These are phyloP conservation scores for Drosophila anomalata DNA, from an alignment of 2,888 invertebrate species.

Conservation along the genomic window DNA sequence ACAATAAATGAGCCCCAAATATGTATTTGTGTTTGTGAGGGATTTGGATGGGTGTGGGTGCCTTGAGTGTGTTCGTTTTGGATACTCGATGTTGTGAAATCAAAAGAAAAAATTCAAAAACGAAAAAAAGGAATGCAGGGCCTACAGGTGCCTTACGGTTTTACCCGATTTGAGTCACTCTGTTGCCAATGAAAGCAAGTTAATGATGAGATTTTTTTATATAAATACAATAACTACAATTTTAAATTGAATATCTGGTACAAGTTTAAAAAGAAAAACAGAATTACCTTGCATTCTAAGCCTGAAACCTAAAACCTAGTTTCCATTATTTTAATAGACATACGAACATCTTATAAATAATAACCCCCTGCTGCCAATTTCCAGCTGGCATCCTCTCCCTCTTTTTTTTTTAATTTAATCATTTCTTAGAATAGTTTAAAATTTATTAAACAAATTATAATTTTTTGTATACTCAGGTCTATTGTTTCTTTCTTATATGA, in stretches of 20 bases:
- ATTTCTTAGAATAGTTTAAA: conserved; percentile 9
- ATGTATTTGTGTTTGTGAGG: conserved; percentile 24
- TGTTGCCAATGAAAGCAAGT: background rate
- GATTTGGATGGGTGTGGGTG: conserved; percentile 17
- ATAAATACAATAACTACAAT: background rate
- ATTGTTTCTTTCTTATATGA: conserved; percentile 21
- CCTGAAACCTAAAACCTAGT: background rate
- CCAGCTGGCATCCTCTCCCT: background rate
- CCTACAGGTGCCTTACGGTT: conserved; percentile 19
- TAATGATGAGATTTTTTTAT: background rate
- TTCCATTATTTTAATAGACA: background rate
- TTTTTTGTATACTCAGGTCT: background rate
- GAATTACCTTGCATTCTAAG: background rate
- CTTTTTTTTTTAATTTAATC: background rate
- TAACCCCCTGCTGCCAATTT: background rate
- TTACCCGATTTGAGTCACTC: conserved; percentile 29
- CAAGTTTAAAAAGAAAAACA: too few relatives aligned
- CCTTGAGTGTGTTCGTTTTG: conserved; percentile 1
- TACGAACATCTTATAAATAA: background rate
- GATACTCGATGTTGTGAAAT: conserved; percentile 28
- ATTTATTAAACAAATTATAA: background rate
- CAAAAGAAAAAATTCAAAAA: background rate
- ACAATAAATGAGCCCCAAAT: conserved; percentile 61
- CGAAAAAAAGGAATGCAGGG: conserved; percentile 20
- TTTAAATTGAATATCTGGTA: too few relatives aligned